These are phyloP conservation scores for Aramus guarauna DNA, from an alignment of 2,113 vertebrate genomes.

Conservation along the genomic window DNA sequence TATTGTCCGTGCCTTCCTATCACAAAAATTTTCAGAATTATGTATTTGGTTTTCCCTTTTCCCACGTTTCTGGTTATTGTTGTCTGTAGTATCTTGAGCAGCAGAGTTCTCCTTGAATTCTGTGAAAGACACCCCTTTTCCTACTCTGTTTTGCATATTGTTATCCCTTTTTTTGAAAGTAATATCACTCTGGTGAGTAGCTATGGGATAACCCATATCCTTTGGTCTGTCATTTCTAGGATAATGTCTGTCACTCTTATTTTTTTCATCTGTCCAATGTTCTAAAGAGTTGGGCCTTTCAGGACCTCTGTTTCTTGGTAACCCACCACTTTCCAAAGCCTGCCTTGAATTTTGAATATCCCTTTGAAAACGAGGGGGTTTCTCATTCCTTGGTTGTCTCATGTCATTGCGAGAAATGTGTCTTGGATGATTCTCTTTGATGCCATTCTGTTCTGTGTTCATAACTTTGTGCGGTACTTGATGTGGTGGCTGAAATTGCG, in stretches of 20 bases:
- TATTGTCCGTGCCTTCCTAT: conserved; percentile 77
- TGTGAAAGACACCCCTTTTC: conserved; percentile 63
- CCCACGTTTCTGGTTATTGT: conserved; percentile 81
- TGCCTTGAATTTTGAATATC: conserved; percentile 86
- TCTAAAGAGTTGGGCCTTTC: conserved; percentile 77
- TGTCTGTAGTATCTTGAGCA: conserved; percentile 74
- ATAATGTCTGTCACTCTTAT: conserved; percentile 74
- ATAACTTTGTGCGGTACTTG: conserved; percentile 75
- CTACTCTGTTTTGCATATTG: conserved; percentile 71
- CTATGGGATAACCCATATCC: conserved; percentile 72
- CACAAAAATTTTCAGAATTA: conserved; percentile 78
- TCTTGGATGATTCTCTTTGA: conserved; percentile 82
- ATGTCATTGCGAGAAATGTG: conserved; percentile 81
- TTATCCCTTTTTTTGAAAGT: conserved; percentile 82
- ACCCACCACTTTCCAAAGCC: conserved; percentile 72
- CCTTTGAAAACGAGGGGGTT: conserved; percentile 91
- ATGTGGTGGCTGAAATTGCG: conserved; percentile 73
- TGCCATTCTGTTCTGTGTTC: conserved; percentile 77
- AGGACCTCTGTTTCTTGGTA: conserved; percentile 78
- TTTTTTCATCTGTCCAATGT: conserved; percentile 78
- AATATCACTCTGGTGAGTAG: conserved; percentile 68
- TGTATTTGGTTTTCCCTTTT: conserved; percentile 79
- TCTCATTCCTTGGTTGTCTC: conserved; percentile 85
- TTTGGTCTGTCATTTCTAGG: conserved; percentile 80
- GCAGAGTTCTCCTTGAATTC: conserved; percentile 77